A percentile compares a stretch with the other conserved stretches of the same genome.
phyloP scores from a whole-genome alignment of 2,113 vertebrate genomes.

The Scomber japonicus region DNA sequence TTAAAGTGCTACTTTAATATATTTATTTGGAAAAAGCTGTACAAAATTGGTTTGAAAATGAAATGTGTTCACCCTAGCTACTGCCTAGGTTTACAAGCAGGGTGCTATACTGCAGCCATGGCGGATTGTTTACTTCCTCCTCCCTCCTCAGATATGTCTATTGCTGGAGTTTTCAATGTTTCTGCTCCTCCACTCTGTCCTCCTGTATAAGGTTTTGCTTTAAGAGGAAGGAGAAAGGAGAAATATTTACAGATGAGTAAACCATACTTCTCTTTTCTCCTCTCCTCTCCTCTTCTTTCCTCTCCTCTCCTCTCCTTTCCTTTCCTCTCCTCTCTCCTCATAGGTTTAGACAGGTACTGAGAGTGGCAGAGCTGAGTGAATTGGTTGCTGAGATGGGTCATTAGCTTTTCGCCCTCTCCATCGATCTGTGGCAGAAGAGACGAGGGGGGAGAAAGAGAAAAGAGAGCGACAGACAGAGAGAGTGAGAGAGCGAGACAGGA shows the following conservation, averaged over 20 bases:
- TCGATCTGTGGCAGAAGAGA: constrained; percentile 76
- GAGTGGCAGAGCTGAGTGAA: constrained; percentile 81
- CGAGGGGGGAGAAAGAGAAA: constrained; percentile 11
- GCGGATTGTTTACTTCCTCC: constrained; percentile 1
- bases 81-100: background rate
- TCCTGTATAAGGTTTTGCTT: background rate
- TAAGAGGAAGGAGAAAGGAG: too few relatives aligned
- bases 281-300: background rate
- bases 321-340: constrained; percentile 61
- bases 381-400: constrained; percentile 84
- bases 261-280: background rate
- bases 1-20: too few relatives aligned
- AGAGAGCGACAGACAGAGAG: constrained; percentile 39
- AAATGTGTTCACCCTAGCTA: background rate
- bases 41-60: background rate
- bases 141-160: too few relatives aligned
- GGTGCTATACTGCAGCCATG: background rate
- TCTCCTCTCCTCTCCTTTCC: constrained; percentile 20
- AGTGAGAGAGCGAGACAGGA: constrained; percentile 46
- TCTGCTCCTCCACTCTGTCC: constrained; percentile 25
- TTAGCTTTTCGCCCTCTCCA: constrained; percentile 81
- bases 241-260: too few relatives aligned
- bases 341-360: constrained; percentile 80
- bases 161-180: too few relatives aligned
- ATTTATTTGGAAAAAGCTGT: too few relatives aligned